Percentiles rank a stretch among this genome's conserved stretches.
Evolutionary conservation across 1,140 invertebrate species (phyloP).

Genomic region (Rhagoletis zephyria): DNA sequence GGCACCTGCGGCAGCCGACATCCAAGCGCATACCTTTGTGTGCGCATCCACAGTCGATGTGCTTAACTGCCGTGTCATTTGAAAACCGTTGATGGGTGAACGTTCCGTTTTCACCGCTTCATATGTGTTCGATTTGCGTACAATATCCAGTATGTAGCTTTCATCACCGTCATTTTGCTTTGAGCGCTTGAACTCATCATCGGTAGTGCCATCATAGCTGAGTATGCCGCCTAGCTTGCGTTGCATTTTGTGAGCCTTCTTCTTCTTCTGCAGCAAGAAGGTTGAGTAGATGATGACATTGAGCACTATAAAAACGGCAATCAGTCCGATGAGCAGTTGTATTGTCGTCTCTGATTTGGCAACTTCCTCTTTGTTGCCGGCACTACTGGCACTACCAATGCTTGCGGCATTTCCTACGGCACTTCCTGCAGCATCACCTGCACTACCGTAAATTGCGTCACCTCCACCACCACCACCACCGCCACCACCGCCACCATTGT

Average conservation of each 20-base stretch:
- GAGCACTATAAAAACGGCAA: conserved; percentile 84
- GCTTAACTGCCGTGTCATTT: conserved; percentile 81
- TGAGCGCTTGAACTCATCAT: conserved; percentile 70
- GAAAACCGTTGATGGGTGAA: conserved; percentile 75
- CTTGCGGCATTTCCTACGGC: conserved; percentile 44
- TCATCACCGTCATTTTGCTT: conserved; percentile 70
- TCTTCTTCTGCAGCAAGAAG: conserved; percentile 66
- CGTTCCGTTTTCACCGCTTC: conserved; percentile 75
- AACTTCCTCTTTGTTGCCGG: conserved; percentile 58
- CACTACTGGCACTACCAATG: conserved; percentile 38
- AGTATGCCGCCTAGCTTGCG: conserved; percentile 68
- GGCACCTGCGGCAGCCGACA: conserved; percentile 67
- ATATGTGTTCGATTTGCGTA: conserved; percentile 74
- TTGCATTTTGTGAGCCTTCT: conserved; percentile 61
- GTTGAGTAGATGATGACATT: conserved; percentile 77
- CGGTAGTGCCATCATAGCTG: conserved; percentile 70
- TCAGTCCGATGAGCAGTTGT: conserved; percentile 84
- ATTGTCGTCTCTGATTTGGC: conserved; percentile 76
- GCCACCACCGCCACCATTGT: not conserved
- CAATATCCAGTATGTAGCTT: conserved; percentile 68
- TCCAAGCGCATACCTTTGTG: conserved; percentile 89
- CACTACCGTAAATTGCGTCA: not conserved
- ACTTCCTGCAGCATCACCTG: conserved; percentile 49
- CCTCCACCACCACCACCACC: not conserved
- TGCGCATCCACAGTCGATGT: conserved; percentile 87